Conservation (phyloP, 2,797 vertebrate species). For the Pogonophryne albipinna region DNA sequence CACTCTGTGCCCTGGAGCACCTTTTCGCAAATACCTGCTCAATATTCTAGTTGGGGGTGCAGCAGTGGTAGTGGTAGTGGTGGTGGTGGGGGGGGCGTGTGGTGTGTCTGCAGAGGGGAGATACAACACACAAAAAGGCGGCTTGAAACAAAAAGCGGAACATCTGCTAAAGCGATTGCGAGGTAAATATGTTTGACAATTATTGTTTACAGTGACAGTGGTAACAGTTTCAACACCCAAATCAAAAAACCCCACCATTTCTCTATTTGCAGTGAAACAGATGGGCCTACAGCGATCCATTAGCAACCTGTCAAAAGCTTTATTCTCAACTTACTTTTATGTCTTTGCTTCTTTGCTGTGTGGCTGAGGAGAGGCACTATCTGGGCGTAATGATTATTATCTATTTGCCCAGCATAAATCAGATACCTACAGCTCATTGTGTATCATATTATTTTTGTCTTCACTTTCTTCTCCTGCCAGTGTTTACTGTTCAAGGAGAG, state of each 20-base stretch:
- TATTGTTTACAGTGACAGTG: slow-evolving; percentile 94
- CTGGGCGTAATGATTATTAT: slow-evolving; percentile 83
- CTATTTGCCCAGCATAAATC: slow-evolving; percentile 81
- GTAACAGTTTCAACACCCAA: slow-evolving; percentile 88
- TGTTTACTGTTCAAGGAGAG: slow-evolving; percentile 77
- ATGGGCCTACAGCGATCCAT: slow-evolving; percentile 91
- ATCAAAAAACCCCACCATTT: slow-evolving; percentile 86
- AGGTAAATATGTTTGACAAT: slow-evolving; percentile 93
- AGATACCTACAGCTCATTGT: slow-evolving; percentile 76
- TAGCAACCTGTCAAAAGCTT: slow-evolving; percentile 90
- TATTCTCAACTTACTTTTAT: slow-evolving; percentile 88
- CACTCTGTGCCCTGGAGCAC: slow-evolving; percentile 87
- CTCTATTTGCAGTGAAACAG: slow-evolving; percentile 89
- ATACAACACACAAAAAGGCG: slow-evolving; percentile 86
- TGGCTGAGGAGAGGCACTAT: slow-evolving; percentile 76
- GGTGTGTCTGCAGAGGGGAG: slow-evolving; percentile 85
- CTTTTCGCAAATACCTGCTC: slow-evolving; percentile 90
- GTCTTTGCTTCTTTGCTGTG: slow-evolving; percentile 81
- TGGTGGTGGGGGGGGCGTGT: slow-evolving; percentile 69
- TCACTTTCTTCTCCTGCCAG: slow-evolving; percentile 66
- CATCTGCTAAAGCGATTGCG: slow-evolving; percentile 92
- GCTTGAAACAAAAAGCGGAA: slow-evolving; percentile 88
- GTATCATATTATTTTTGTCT: slow-evolving; percentile 55
- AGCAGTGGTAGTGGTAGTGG: slow-evolving; percentile 9
- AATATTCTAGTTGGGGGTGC: slow-evolving; percentile 86